phyloP scores from a whole-genome alignment of 2,888 invertebrate genomes.

The Onthophagus sagittarius region DNA sequence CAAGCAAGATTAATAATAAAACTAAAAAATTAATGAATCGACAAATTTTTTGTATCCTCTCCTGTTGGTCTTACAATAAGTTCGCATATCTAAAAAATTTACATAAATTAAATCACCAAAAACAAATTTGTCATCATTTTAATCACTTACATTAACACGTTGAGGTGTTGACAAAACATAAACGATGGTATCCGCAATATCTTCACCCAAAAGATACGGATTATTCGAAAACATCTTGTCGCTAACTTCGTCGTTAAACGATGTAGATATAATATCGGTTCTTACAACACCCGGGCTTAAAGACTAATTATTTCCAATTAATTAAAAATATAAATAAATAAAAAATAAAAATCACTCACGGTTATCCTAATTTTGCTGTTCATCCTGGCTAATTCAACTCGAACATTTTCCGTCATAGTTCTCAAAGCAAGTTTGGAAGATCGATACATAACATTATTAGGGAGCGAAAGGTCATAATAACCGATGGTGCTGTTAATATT shows the following conservation, averaged over 20 bases:
- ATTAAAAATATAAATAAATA: background rate
- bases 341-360: slow-evolving; percentile 6
- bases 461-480: background rate
- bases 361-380: slow-evolving; percentile 24
- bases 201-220: background rate
- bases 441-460: background rate
- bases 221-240: background rate
- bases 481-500: slow-evolving; percentile 16
- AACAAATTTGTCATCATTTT: too few species aligned
- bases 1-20: too few species aligned
- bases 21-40: too few species aligned
- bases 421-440: slow-evolving; percentile 22
- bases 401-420: slow-evolving; percentile 28
- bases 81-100: too few species aligned
- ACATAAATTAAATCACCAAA: too few species aligned
- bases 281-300: slow-evolving; percentile 16
- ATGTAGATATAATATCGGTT: background rate
- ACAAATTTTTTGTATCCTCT: too few species aligned
- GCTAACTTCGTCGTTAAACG: background rate
- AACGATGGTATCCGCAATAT: background rate
- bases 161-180: too few species aligned
- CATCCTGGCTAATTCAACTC: slow-evolving; percentile 24
- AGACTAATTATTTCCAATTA: background rate
- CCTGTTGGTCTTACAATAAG: too few species aligned
- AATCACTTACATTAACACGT: too few species aligned